Conservation (phyloP, 1,140 invertebrate species). For the Ctenoplectra terminalis region DNA sequence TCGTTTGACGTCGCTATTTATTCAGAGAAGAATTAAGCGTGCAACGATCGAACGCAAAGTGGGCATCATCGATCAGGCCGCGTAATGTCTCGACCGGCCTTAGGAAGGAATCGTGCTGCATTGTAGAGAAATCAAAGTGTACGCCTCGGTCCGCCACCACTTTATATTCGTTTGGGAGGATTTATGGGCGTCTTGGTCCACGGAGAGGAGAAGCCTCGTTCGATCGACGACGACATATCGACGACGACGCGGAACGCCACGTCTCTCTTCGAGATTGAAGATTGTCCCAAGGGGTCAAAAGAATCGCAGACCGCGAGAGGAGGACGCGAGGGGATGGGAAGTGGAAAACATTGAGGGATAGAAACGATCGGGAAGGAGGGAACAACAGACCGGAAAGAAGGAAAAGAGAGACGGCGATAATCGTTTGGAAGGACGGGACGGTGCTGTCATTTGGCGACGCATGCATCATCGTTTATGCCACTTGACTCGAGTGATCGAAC, state of each 20-base stretch:
- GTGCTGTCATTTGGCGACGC: slow-evolving; percentile 67
- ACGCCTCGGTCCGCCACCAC: slow-evolving; percentile 40
- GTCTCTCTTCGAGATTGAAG: slow-evolving; percentile 61
- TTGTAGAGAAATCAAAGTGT: slow-evolving; percentile 40
- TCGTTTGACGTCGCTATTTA: neutral
- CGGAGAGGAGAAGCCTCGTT: slow-evolving; percentile 32
- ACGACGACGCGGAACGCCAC: slow-evolving; percentile 51
- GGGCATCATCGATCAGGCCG: slow-evolving; percentile 16
- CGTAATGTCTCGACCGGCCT: neutral
- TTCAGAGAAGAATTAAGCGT: slow-evolving; percentile 10
- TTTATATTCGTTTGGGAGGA: slow-evolving; percentile 63
- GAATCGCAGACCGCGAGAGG: slow-evolving; percentile 42
- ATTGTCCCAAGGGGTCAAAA: slow-evolving; percentile 65
- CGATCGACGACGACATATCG: slow-evolving; percentile 62
- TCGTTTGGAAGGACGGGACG: slow-evolving; percentile 47
- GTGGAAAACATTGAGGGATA: neutral
- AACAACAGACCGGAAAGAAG: neutral
- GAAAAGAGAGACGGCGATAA: slow-evolving; percentile 44
- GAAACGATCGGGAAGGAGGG: neutral
- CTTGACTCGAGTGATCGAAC: slow-evolving; percentile 67
- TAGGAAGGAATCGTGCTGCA: neutral
- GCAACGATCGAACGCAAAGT: neutral
- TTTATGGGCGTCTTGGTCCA: slow-evolving; percentile 58
- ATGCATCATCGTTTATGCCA: slow-evolving; percentile 71
- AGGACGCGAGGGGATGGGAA: neutral